A percentile compares a stretch with the other conserved stretches of the same genome.
Evolutionary conservation across 2,888 invertebrate genomes (phyloP).

Genomic region (Caenorhabditis wallacei): DNA sequence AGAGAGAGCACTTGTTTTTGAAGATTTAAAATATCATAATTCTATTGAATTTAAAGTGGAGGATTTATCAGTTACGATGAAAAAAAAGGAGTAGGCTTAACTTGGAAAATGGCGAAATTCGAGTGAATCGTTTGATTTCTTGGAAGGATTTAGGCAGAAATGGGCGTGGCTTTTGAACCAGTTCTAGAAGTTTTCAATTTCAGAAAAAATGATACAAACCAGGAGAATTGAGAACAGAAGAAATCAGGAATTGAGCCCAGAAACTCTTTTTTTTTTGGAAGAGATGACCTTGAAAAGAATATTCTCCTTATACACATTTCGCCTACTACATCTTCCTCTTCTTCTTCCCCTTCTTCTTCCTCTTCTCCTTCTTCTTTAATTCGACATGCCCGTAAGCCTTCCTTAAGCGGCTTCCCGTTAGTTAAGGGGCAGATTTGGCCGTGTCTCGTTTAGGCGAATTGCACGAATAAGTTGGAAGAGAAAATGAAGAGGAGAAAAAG

Average conservation of each 20-base stretch:
- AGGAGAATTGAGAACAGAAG: too few species aligned
- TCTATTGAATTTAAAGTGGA: constrained; percentile 6
- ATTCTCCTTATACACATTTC: too few species aligned
- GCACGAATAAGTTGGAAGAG: constrained; percentile 15
- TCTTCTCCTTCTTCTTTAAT: not conserved
- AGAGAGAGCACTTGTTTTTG: constrained; percentile 38
- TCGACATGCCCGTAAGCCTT: constrained; percentile 41
- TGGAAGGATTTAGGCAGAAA: too few species aligned
- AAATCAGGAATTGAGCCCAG: too few species aligned
- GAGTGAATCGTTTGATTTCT: too few species aligned
- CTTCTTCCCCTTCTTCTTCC: not conserved
- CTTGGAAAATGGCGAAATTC: not conserved
- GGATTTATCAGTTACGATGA: not conserved
- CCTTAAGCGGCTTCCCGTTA: constrained; percentile 53
- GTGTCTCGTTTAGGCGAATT: constrained; percentile 54
- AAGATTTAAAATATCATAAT: constrained; percentile 17
- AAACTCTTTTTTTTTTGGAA: too few species aligned
- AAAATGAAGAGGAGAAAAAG: not conserved
- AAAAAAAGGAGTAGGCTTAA: too few species aligned
- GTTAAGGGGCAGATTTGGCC: constrained; percentile 37
- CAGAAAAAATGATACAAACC: too few species aligned
- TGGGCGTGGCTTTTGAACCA: too few species aligned
- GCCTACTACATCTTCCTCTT: not conserved
- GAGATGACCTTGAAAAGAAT: too few species aligned
- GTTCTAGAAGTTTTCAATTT: too few species aligned